These are phyloP conservation scores for Euschistus heros DNA, from an alignment of 1,140 invertebrate genomes.

Conservation along the genomic window DNA sequence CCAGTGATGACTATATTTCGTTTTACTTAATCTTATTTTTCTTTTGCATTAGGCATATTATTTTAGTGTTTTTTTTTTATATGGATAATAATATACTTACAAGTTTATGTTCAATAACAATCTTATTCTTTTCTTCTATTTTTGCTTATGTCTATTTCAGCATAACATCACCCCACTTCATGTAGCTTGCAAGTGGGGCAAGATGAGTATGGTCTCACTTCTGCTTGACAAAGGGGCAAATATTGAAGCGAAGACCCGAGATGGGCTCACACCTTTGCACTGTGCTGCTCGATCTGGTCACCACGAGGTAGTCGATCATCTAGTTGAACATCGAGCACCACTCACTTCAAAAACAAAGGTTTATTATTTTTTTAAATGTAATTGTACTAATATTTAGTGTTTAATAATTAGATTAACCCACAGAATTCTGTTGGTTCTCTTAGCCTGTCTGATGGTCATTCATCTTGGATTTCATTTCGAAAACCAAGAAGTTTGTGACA, in stretches of 20 bases:
- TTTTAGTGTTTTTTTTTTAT: too few species aligned
- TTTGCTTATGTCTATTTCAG: constrained; percentile 32
- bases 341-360: constrained; percentile 97
- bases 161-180: constrained; percentile 87
- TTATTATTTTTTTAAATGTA: constrained; percentile 11
- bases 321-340: constrained; percentile 84
- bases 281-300: constrained; percentile 94
- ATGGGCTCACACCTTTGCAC: constrained; percentile 84
- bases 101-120: background rate
- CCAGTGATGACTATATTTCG: too few species aligned
- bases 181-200: constrained; percentile 96
- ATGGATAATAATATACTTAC: too few species aligned
- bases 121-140: background rate
- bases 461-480: too few species aligned
- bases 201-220: constrained; percentile 79
- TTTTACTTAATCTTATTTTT: too few species aligned
- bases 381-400: too few species aligned
- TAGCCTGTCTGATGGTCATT: too few species aligned
- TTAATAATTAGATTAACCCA: too few species aligned
- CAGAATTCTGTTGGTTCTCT: too few species aligned
- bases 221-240: constrained; percentile 76
- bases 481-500: too few species aligned
- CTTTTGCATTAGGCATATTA: too few species aligned
- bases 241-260: constrained; percentile 88
- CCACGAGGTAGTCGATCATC: constrained; percentile 84